Evolutionary conservation across 2,113 vertebrate genomes (phyloP), one percentile per base, ranked within the genome.

Genomic region (Alectura lathami): DNA sequence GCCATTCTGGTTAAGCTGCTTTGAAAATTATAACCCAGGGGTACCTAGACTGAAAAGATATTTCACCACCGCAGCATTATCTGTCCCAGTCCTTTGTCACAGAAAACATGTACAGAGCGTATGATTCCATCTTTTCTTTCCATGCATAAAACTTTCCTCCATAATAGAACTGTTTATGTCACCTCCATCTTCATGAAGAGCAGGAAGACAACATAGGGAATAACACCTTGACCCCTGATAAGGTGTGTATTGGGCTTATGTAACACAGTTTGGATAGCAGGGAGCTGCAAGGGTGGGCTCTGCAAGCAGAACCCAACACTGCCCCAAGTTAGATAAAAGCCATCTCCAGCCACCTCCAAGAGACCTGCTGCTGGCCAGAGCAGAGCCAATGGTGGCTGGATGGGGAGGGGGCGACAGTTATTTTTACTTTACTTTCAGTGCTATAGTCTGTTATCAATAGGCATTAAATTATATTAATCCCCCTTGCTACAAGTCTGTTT

Each of bases 31-130:
- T 73, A 91, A 88, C 47, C 38, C 32, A 63, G 10, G 27, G 18
- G n/a, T 84, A 78, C 53, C 62, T 67, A 85, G 42, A 66, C 32
- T 83, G 64, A 74, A 91, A 91, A 45, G 45, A 70, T 11, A 57
- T 89, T 94, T 92, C 60, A 91, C 30, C n/a, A 36, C 82, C 73
- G 63, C 57, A 88, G 43, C n/a, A 75, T 59, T 36, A 95, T 66
- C 60, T 77, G 20, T 68, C 66, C 83, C 54, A 70, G 42, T 26
- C 47, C 56, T 40, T 34, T 75, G 66, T 34, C 89, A 91, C 84
- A 91, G 56, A 38, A 79, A 86, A 60, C 34, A 59, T 1, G 11
- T 26, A 50, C 38, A 81, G 79, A 53, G 79, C 86, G 75, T 47
- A 88, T 57, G 24, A 88, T 27, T 68, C 77, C 51, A 38, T 81